phyloP scores from a whole-genome alignment of 2,797 vertebrate species.

The Acanthopagrus latus region DNA sequence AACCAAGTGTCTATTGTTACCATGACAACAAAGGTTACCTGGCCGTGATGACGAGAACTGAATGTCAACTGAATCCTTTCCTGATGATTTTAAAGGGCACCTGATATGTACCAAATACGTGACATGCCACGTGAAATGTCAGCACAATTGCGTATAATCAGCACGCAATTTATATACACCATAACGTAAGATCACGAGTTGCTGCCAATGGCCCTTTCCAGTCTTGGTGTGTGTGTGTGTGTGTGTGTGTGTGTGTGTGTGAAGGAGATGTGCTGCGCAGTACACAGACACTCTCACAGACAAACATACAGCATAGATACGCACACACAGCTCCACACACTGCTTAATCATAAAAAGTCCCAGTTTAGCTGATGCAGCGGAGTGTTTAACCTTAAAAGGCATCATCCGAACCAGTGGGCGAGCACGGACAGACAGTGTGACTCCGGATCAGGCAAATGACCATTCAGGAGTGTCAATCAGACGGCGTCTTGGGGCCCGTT shows the following conservation, averaged over 20 bases:
- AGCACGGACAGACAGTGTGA: slow-evolving; percentile 39
- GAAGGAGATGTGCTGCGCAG: background rate
- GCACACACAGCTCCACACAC: slow-evolving; percentile 13
- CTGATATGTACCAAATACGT: too few relatives aligned
- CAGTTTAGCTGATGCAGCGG: slow-evolving; percentile 20
- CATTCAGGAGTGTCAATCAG: slow-evolving; percentile 21
- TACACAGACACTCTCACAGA: slow-evolving; percentile 8
- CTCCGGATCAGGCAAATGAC: slow-evolving; percentile 37
- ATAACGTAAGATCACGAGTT: too few relatives aligned
- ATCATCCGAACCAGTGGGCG: slow-evolving; percentile 25
- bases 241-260: background rate
- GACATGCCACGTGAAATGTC: too few relatives aligned
- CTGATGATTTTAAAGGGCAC: too few relatives aligned
- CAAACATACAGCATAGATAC: background rate
- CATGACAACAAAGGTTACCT: too few relatives aligned
- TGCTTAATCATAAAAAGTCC: slow-evolving; percentile 29
- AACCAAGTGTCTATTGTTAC: too few relatives aligned
- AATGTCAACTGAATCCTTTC: too few relatives aligned
- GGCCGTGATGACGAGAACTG: too few relatives aligned
- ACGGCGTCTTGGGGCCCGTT: background rate
- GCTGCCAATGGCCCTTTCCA: background rate
- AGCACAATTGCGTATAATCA: too few relatives aligned
- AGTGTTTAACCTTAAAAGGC: slow-evolving; percentile 68
- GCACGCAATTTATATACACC: too few relatives aligned
- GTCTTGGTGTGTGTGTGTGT: background rate